Percentiles rank a stretch among this genome's conserved stretches.
Conservation (phyloP, 2,888 invertebrate genomes). For the Andrena trimmerana region DNA sequence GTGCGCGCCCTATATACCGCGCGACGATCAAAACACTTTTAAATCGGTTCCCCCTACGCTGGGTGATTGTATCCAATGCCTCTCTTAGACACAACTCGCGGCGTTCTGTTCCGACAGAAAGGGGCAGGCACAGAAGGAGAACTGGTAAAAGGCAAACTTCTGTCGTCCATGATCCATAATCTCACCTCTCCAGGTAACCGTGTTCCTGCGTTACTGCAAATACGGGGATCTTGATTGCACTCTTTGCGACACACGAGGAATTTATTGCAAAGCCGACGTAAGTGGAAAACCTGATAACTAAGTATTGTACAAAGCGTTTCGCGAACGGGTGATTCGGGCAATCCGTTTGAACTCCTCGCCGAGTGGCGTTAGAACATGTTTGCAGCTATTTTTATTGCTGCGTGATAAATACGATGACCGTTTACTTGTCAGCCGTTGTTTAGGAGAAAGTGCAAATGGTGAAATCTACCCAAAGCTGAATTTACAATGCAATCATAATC, state of each 20-base stretch:
- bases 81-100: background rate
- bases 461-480: background rate
- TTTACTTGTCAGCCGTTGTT: too few relatives aligned
- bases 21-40: constrained; percentile 52
- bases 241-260: constrained; percentile 10
- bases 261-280: constrained; percentile 4
- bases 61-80: constrained; percentile 38
- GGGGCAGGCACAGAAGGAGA: constrained; percentile 25
- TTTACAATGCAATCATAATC: background rate
- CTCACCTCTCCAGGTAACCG: constrained; percentile 42
- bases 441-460: background rate
- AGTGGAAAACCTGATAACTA: constrained; percentile 17
- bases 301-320: background rate
- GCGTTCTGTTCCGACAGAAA: background rate
- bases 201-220: constrained; percentile 37
- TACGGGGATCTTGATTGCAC: constrained; percentile 24
- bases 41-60: constrained; percentile 36
- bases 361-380: background rate
- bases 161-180: constrained; percentile 45
- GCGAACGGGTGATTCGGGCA: background rate
- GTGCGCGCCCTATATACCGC: constrained; percentile 37
- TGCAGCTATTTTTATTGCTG: constrained; percentile 23
- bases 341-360: background rate
- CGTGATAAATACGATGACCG: constrained; percentile 17
- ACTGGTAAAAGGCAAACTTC: constrained; percentile 37